These are phyloP conservation scores for Gobius niger DNA, from an alignment of 2,113 vertebrate genomes.

Conservation along the genomic window DNA sequence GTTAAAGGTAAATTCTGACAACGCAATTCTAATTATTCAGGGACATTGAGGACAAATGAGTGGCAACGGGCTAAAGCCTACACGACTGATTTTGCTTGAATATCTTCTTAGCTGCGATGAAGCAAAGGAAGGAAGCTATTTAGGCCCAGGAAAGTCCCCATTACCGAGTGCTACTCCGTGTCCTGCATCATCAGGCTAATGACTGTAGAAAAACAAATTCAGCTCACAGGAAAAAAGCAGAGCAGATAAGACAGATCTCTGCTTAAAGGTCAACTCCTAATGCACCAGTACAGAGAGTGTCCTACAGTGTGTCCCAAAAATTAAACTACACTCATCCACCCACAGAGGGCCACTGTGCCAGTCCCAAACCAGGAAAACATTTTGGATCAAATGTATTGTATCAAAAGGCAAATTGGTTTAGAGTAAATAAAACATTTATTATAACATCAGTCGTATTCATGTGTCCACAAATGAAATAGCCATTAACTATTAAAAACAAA, in stretches of 20 bases:
- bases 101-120: neutral
- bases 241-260: neutral
- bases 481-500: too few relatives aligned
- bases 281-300: neutral
- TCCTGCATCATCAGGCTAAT: neutral
- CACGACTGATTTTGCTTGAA: neutral
- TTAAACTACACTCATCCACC: too few relatives aligned
- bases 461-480: too few relatives aligned
- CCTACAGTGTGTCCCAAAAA: too few relatives aligned
- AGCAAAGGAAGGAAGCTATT: conserved; percentile 38
- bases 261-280: neutral
- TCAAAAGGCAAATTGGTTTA: neutral
- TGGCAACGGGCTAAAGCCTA: too few relatives aligned
- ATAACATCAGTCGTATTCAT: neutral
- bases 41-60: too few relatives aligned
- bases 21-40: too few relatives aligned
- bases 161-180: conserved; percentile 2
- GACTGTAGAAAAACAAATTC: neutral
- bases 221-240: conserved; percentile 6
- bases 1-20: too few relatives aligned
- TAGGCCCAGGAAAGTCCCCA: conserved; percentile 33
- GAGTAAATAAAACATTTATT: neutral
- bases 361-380: too few relatives aligned
- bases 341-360: too few relatives aligned
- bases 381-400: too few relatives aligned